A percentile compares a stretch with the other conserved stretches of the same genome.
These are phyloP conservation scores for Tetramorium parvispinum DNA, from an alignment of 1,140 invertebrate species.

Conservation along the genomic window DNA sequence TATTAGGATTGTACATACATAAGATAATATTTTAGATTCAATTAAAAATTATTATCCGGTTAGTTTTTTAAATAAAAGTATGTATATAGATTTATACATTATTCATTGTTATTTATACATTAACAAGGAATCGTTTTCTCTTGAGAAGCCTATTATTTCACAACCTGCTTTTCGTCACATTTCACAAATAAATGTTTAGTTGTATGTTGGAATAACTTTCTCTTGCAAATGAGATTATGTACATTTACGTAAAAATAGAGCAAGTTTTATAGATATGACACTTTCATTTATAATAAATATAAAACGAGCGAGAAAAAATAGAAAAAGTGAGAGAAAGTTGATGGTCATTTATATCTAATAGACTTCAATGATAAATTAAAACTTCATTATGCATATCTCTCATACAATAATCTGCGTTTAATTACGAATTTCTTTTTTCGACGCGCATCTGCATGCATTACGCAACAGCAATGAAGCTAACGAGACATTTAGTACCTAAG, in stretches of 20 bases:
- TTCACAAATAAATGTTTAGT: not conserved
- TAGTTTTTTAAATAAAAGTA: not conserved
- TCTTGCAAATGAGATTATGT: not conserved
- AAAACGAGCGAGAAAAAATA: not conserved
- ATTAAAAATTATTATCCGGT: not conserved
- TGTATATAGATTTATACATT: not conserved
- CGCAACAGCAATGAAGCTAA: constrained; percentile 52
- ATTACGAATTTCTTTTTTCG: not conserved
- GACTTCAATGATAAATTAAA: not conserved
- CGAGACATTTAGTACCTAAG: constrained; percentile 39
- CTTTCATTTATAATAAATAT: constrained; percentile 4
- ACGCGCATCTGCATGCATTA: constrained; percentile 40
- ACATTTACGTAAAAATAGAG: not conserved
- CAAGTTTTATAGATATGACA: not conserved
- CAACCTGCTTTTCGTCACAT: not conserved
- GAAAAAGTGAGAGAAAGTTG: not conserved
- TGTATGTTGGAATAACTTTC: not conserved
- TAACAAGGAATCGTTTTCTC: not conserved
- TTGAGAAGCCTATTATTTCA: not conserved
- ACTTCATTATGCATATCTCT: not conserved
- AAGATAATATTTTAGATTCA: not conserved
- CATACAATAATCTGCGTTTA: constrained; percentile 6
- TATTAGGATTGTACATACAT: not conserved
- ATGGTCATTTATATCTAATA: not conserved
- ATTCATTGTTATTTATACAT: not conserved